A percentile compares a stretch with the other conserved stretches of the same genome.
Conservation (phyloP, 2,888 invertebrate genomes). For the Anoplius nigerrimus region DNA sequence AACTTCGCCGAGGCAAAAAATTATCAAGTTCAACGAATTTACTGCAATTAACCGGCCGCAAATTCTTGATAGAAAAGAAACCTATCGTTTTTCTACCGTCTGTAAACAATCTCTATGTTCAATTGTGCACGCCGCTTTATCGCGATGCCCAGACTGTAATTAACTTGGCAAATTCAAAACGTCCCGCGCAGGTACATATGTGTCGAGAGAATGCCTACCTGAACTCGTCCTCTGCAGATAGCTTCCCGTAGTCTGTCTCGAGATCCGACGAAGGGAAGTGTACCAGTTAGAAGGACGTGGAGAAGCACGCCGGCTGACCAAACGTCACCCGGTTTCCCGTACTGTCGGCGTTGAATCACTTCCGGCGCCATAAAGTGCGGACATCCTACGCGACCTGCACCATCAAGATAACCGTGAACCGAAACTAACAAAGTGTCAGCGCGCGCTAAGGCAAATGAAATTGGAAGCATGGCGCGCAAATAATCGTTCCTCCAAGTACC, state of each 20-base stretch:
- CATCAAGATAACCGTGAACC: slow-evolving; percentile 12
- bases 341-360: slow-evolving; percentile 92
- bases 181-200: neutral
- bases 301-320: slow-evolving; percentile 98
- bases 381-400: slow-evolving; percentile 92
- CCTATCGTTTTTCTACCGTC: no score
- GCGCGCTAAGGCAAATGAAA: slow-evolving; percentile 2
- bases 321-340: slow-evolving; percentile 96
- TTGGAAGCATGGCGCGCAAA: slow-evolving; percentile 44
- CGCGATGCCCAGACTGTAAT: no score
- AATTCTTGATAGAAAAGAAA: no score
- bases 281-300: slow-evolving; percentile 94
- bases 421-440: no score
- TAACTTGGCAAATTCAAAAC: no score
- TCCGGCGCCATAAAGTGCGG: slow-evolving; percentile 99
- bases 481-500: slow-evolving; percentile 33
- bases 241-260: slow-evolving; percentile 94
- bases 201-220: slow-evolving; percentile 77
- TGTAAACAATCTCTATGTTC: no score
- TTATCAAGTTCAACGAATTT: no score
- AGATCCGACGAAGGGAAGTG: slow-evolving; percentile 96
- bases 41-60: no score
- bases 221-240: slow-evolving; percentile 89
- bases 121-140: no score
- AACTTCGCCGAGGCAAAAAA: no score